phyloP scores from a whole-genome alignment of 2,113 vertebrate genomes.

The Diphyllodes magnificus region DNA sequence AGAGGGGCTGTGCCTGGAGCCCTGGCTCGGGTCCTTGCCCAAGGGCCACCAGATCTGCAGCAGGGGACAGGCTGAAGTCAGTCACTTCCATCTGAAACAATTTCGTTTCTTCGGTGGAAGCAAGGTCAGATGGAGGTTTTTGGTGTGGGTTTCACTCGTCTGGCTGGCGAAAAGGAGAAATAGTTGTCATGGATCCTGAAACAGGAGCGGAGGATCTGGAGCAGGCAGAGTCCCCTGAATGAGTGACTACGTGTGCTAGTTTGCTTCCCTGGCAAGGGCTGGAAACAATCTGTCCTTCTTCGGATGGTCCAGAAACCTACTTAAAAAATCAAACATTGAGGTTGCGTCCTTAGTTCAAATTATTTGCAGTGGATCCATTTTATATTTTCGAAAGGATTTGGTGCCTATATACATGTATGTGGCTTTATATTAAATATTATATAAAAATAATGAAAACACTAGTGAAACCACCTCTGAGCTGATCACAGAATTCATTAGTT shows the following conservation, averaged over 20 bases:
- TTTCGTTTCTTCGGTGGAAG: neutral
- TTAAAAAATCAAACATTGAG: neutral
- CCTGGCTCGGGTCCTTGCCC: neutral
- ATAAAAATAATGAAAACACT: neutral
- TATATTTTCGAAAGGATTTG: neutral
- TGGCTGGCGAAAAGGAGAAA: neutral
- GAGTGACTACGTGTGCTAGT: neutral
- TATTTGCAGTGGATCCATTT: neutral
- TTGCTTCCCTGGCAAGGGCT: constrained; percentile 7
- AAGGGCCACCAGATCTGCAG: neutral
- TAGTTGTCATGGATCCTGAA: neutral
- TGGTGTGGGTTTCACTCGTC: neutral
- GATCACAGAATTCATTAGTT: neutral
- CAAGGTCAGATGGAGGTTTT: neutral
- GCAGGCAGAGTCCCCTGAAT: neutral
- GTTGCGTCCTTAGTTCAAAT: neutral
- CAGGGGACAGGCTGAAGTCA: neutral
- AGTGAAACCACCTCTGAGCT: neutral
- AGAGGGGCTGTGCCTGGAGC: neutral
- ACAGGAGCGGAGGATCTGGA: neutral
- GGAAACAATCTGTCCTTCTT: constrained; percentile 16
- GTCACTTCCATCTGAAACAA: rapidly evolving
- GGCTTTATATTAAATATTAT: neutral
- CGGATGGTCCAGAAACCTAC: neutral
- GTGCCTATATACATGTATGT: neutral